These are phyloP conservation scores for Myotis lucifugus DNA, from an alignment of 2,113 vertebrate genomes.

Conservation along the genomic window DNA sequence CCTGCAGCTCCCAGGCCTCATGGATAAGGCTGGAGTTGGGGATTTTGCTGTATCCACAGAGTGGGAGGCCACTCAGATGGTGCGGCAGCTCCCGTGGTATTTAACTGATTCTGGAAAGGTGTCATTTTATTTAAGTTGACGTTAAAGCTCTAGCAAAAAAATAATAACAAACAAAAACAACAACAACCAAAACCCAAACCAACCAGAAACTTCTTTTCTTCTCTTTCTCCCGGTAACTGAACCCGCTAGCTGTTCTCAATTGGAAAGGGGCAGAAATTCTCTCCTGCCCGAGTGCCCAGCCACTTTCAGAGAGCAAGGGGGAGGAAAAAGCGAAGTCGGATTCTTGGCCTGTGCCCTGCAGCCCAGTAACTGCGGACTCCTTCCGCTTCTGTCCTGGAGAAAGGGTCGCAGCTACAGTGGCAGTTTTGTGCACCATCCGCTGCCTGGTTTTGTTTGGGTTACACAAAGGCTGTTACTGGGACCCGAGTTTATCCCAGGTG, in stretches of 20 bases:
- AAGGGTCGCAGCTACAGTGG: rapidly evolving
- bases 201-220: neutral
- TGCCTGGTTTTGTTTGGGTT: neutral
- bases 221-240: neutral
- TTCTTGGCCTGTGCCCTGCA: neutral
- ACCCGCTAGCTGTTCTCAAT: neutral
- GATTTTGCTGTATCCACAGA: neutral
- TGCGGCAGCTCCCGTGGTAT: neutral
- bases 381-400: neutral
- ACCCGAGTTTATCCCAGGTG: neutral
- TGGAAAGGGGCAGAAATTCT: neutral
- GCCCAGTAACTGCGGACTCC: neutral
- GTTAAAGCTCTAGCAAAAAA: neutral
- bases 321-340: neutral
- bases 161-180: no score
- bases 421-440: neutral
- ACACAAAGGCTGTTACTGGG: neutral
- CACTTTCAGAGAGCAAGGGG: neutral
- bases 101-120: neutral
- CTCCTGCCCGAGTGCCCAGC: neutral
- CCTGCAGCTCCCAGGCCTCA: neutral
- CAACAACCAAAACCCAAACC: no score
- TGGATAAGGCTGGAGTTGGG: neutral
- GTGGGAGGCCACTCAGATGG: neutral
- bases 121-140: constrained; percentile 35